Evolutionary conservation across 2,888 invertebrate species (phyloP), one percentile per base, ranked within the genome.

Genomic region (Leptothorax acervorum): DNA sequence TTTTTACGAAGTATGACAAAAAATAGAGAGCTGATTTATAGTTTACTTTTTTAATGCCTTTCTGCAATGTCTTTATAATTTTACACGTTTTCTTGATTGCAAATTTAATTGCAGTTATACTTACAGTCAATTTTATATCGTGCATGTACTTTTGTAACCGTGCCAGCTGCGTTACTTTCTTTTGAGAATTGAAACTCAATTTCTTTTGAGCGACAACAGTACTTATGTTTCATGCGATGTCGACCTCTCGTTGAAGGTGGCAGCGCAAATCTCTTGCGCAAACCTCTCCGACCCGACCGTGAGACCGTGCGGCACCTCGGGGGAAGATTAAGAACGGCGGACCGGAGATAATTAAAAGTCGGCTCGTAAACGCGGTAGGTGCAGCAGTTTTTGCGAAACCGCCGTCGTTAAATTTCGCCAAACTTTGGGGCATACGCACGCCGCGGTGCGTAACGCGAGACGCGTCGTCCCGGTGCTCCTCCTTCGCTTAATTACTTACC

Each of bases 401-500:
- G 78, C 35, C 73, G 78, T 83, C 83, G 76, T 83, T 70, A 73
- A 71, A 71, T 82, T 78, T 51, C 62, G 55, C 45, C 68, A 55
- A 68, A 68, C 66, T 70, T 70, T 51, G 53, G 53, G 73, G 48
- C 79, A 82, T 74, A 85, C 82, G 82, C 74, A 66, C 51, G 23
- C 31, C 65, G 42, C 66, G 63, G 57, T 85, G 83, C 85, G 39
- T 51, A 74, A 85, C 65, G 75, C 73, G 23, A 60, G 83, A 71
- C 75, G 68, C 84, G 73, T 45, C 79, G 74, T 63, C 73, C 66
- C 65, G 78, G 63, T 71, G 42, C 81, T 82, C 85, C 86, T 39
- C 51, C 45, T 63, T n/a, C 12, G 82, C 83, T 79, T 74, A 88
- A 89, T 89, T 89, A 89, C 84, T 74, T 35, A 28, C 9, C 42